Evolutionary conservation across 2,888 invertebrate genomes (phyloP), one percentile per base, ranked within the genome.

Genomic region (Callyntrura guangdongensis): DNA sequence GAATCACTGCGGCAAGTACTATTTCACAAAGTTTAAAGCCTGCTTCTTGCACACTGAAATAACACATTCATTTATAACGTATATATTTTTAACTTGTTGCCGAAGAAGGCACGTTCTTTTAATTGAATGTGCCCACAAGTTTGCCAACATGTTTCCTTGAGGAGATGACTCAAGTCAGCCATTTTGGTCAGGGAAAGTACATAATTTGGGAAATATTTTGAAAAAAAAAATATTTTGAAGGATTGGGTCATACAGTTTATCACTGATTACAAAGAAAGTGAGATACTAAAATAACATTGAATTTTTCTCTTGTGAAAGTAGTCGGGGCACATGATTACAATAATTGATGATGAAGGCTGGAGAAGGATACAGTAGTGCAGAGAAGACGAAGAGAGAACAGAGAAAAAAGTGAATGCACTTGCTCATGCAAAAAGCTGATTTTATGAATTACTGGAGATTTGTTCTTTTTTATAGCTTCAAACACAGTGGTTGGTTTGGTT

Each of bases 121-220:
- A 53, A 77, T 77, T 77, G 82, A 82, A 67, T 79, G 87, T 87
- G 87, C 69, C 79, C 27, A 79, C 87, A 79, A 59, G 12, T 88
- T 82, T 79, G 87, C 87, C 87, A 82, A 82, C 53, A 88, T 88
- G 67, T 88, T 88, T 88, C 56, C 82, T 53, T 59, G 82, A 56
- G 77, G 77, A 88, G 87, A 88, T 88, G 87, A 88, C 81, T 88
- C 89, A 89, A 89, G 89, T 59, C 89, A 89, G 89, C 89, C 89
- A 89, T 89, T 45, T 89, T 89, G 72, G 81, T 6, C 72, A 67
- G 45, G 64, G 49, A 64, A n/a, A 67, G 67, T 12, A 27, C n/a
- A 12, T 14, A 61, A 6, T 85, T 72, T 11, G 59, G 12, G 5
- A 64, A 14, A 49, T 64, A 86, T 27, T 17, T 17, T n/a, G n/a